These are phyloP conservation scores for Ctenopoma multispine DNA, from an alignment of 2,797 vertebrate genomes.

Conservation along the genomic window DNA sequence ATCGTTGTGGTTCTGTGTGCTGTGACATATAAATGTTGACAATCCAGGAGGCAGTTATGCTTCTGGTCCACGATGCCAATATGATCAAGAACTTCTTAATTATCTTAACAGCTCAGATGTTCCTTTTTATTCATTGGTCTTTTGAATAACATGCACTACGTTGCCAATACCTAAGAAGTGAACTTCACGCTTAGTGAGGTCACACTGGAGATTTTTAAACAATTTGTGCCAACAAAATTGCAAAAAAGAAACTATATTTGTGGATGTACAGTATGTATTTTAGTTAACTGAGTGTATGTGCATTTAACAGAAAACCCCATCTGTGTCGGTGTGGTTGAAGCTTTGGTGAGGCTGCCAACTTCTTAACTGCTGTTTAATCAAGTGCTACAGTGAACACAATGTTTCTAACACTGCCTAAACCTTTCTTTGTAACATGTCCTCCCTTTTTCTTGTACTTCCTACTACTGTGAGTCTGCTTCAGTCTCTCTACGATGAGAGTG, in stretches of 20 bases:
- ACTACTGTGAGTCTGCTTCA: constrained; percentile 61
- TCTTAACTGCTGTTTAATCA: constrained; percentile 57
- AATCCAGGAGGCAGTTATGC: constrained; percentile 51
- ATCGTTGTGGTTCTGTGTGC: constrained; percentile 1
- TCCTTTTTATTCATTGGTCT: constrained; percentile 23
- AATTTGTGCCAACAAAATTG: constrained; percentile 74
- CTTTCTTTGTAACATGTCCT: constrained; percentile 64
- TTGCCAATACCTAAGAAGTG: constrained; percentile 63
- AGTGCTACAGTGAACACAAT: constrained; percentile 60
- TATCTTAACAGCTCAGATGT: constrained; percentile 4
- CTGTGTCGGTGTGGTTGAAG: constrained; percentile 51
- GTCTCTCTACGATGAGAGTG: constrained; percentile 42
- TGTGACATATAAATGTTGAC: constrained; percentile 46
- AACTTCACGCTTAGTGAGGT: constrained; percentile 29
- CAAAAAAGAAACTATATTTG: constrained; percentile 36
- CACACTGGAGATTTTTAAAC: constrained; percentile 50
- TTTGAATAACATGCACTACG: constrained; percentile 74
- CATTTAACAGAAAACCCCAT: constrained; percentile 45
- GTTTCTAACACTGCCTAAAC: constrained; percentile 65
- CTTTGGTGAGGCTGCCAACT: constrained; percentile 41
- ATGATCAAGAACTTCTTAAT: constrained; percentile 11
- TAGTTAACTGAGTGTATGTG: constrained; percentile 43
- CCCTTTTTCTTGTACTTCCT: constrained; percentile 50
- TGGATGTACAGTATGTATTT: constrained; percentile 52
- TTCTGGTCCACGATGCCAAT: constrained; percentile 25